Base-by-base conservation (phyloP, 1,140 invertebrate genomes). In the Halictus rubicundus region DNA sequence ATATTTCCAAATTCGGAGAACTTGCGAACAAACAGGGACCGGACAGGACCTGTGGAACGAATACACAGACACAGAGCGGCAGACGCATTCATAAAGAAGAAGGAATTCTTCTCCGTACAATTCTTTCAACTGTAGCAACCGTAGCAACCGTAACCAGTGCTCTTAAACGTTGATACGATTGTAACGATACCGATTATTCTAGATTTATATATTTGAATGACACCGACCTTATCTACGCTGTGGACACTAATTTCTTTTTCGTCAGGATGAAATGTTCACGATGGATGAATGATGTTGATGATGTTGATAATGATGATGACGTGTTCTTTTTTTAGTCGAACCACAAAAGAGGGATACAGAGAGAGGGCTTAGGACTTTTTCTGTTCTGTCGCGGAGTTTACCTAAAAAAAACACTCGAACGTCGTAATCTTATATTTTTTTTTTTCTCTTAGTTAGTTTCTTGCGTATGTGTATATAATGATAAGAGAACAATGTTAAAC, bases 391-490 rank as follows among this genome's bases (percentile, higher is more conserved):
- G 21, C 68, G 37, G 23, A 42, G 46, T 78, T 64, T 61, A 19
- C 42, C 23, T 27, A 12, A 61, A 78, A 32, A 32, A 32, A 25
- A 37, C 64, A 74, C 16, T 74, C 49, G 68, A 68, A 39, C 54
- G 69, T 74, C 63, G 71, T 73, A 79, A 79, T 75, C 66, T 32
- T 70, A 74, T 73, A 74, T 73, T 74, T 42, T 16, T 74, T 42
- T 16, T 52, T 72, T 84, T 84, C 57, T 64, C 68, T 82, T 60
- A 74, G 73, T 76, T 85, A 85, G 61, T 76, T 73, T 82, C 72
- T 78, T 79, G 74, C 87, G 83, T 91, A 92, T 92, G 88, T 92
- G 89, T 92, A 93, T 91, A 93, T 92, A 92, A 92, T 90, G 89
- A 92, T 92, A 92, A 89, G 85, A 52, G 78, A 72, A 46, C 66